Base-by-base conservation (phyloP, 2,888 invertebrate genomes). In the Eudemis profundana region DNA sequence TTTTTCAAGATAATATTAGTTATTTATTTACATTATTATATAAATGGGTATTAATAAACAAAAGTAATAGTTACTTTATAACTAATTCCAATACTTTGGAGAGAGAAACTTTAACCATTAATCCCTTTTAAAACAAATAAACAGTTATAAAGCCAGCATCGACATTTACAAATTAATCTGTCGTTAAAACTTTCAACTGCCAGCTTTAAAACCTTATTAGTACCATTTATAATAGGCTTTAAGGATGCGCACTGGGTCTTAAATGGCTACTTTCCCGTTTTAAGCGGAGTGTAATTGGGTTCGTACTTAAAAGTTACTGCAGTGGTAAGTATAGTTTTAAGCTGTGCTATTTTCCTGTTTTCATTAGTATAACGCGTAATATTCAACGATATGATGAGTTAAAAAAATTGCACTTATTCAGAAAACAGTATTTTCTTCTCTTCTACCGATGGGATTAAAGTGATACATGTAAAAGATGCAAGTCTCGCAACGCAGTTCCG, bases 271-370 rank as follows among this genome's bases (percentile, higher is more conserved):
- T 14, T 53, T 23, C 21, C 8, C 17, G 15, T 23, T 53, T 12
- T 21, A 23, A 21, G 21, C 14, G 33, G 21, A 19, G 14, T 7
- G 14, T 53, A 38, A 53, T 53, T 21, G 36, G 51, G 19, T 51
- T 14, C 8, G n/a, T 33, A 36, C 44, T 23, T 23, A 46, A 21
- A 46, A 46, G 2, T 42, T 42, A 40, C 15, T 15, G 17, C 17
- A n/a, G n/a, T n/a, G n/a, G n/a, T n/a, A n/a, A n/a, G n/a, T n/a
- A n/a, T n/a, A n/a, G n/a, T n/a, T n/a, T n/a, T n/a, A n/a, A n/a
- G n/a, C n/a, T n/a, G n/a, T n/a, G n/a, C n/a, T n/a, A n/a, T n/a
- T n/a, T n/a, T n/a, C n/a, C 15, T 3, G 21, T 19, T 44, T 44
- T 2, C 4, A n/a, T 14, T 0, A 44, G 17, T 44, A 14, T 12